phyloP scores from a whole-genome alignment of 2,888 invertebrate species.

The Amphimallon solstitiale region DNA sequence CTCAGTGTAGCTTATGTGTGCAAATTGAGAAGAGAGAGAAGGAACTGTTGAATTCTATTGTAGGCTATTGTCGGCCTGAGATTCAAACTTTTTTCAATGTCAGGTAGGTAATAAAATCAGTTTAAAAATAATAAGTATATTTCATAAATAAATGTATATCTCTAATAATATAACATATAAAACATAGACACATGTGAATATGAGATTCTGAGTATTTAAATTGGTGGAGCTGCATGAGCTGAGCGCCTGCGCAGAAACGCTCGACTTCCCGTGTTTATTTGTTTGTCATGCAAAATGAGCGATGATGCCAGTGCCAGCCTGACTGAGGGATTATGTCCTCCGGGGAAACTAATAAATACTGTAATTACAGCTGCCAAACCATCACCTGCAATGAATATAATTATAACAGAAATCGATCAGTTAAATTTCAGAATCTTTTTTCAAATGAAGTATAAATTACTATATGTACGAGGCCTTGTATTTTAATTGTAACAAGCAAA shows the following conservation, averaged over 20 bases:
- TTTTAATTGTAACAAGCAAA: too few species aligned
- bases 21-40: too few species aligned
- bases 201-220: slow-evolving; percentile 51
- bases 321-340: slow-evolving; percentile 81
- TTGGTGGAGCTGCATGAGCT: slow-evolving; percentile 65
- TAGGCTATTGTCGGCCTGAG: too few species aligned
- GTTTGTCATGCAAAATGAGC: slow-evolving; percentile 76
- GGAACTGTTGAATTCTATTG: too few species aligned
- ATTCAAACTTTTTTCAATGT: too few species aligned
- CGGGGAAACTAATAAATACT: slow-evolving; percentile 89
- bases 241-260: slow-evolving; percentile 70
- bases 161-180: slow-evolving; percentile 53
- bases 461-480: too few species aligned
- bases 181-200: slow-evolving; percentile 51
- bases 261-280: slow-evolving; percentile 67
- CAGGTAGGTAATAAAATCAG: slow-evolving; percentile 1
- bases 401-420: neutral
- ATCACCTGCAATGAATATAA: slow-evolving; percentile 68
- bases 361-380: slow-evolving; percentile 92
- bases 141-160: slow-evolving; percentile 56
- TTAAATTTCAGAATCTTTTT: neutral
- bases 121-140: slow-evolving; percentile 52
- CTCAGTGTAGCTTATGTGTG: too few species aligned
- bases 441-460: neutral
- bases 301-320: slow-evolving; percentile 85